Evolutionary conservation across 2,797 vertebrate genomes (phyloP), one percentile per base, ranked within the genome.

Genomic region (Anomalospiza imberbis): DNA sequence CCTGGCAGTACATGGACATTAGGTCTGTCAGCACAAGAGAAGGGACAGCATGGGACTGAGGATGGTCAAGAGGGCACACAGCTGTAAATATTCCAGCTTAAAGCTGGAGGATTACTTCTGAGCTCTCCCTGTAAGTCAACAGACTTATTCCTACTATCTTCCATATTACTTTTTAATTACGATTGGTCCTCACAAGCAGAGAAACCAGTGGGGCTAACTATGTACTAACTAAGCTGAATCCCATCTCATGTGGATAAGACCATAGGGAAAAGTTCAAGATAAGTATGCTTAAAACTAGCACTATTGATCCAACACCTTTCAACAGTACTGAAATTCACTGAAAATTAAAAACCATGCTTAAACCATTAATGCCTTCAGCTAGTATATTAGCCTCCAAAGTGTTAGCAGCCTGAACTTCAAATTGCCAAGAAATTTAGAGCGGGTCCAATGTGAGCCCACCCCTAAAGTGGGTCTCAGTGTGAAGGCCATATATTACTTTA

Each of bases 231-330:
- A 55, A 74, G 68, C 57, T 54, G 78, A 87, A 76, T 74, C 58
- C 36, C 44, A 9, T 94, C 87, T 89, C 54, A 29, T 10, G 14
- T 48, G 61, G 60, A 16, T 74, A 83, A 88, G 47, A 79, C 40
- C 3, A 0, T 0, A 1, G 60, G 38, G 78, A 26, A 66, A 75
- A 68, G 10, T 44, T 90, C 45, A 54, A 74, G 45, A 84, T 62
- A 89, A 81, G 94, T 68, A 47, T 34, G 26, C 40, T 84, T n/a
- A 65, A 94, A 88, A 38, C 38, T 48, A 90, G 55, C 54, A 47
- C 42, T 85, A 44, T 77, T 76, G 91, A 85, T 90, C 53, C 73
- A 91, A 79, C 29, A 53, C 17, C 73, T 89, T 94, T 91, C 91
- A 94, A 40, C 51, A 67, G 61, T 48, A 45, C 44, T 75, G 62